phyloP scores from a whole-genome alignment of 2,113 vertebrate genomes.

The Ctenodactylus gundi region DNA sequence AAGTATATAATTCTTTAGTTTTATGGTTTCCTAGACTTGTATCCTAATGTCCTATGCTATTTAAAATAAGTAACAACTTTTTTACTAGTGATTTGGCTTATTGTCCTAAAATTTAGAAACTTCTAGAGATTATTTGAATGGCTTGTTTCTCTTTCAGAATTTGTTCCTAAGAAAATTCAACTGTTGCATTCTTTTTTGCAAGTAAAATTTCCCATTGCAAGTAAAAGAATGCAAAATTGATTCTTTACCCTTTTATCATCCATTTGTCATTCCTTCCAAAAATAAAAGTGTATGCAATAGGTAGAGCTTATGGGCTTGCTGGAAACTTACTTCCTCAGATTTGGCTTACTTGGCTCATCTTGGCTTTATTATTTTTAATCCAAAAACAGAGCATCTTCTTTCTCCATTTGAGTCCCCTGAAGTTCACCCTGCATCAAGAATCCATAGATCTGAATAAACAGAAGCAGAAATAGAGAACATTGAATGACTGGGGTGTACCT shows the following conservation, averaged over 20 bases:
- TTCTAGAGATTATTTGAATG: not conserved
- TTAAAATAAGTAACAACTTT: constrained; percentile 6
- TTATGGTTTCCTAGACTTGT: not conserved
- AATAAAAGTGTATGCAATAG: not conserved
- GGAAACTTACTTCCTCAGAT: not conserved
- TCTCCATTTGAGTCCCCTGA: not conserved
- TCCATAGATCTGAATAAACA: not conserved
- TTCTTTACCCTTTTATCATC: not conserved
- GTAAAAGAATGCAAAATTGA: constrained; percentile 36
- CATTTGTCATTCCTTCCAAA: not conserved
- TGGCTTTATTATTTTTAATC: not conserved
- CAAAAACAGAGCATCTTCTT: not conserved
- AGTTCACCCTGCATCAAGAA: not conserved
- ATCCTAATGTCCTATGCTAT: not conserved
- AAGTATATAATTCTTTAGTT: not conserved
- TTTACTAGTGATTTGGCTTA: constrained; percentile 23
- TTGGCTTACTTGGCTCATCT: not conserved
- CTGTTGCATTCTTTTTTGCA: constrained; percentile 18
- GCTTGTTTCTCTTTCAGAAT: constrained; percentile 39
- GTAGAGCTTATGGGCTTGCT: not conserved
- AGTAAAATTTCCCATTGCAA: not conserved
- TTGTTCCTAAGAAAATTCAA: constrained; percentile 2
- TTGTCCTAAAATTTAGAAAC: not conserved
- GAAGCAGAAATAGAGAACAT: not conserved
- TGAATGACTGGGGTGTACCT: not conserved